Conservation (phyloP, 2,113 vertebrate species). For the Rhipidura dahli region DNA sequence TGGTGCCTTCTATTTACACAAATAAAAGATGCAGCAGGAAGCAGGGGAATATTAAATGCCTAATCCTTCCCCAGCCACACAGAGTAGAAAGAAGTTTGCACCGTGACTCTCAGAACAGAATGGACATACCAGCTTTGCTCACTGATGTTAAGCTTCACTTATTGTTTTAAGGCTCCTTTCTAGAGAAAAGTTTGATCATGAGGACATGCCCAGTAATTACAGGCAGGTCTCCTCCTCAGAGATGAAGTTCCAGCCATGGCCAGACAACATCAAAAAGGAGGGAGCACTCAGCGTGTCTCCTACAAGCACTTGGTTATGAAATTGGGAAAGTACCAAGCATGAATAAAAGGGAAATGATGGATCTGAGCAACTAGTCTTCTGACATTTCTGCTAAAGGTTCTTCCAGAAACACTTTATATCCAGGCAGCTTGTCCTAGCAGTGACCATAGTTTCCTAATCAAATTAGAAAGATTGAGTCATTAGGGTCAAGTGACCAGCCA, state of each 20-base stretch:
- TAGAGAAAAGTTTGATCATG: not conserved
- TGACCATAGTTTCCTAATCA: constrained; percentile 18
- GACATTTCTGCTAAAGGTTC: constrained; percentile 18
- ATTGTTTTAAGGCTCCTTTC: not conserved
- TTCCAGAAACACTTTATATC: constrained; percentile 18
- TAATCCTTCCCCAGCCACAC: not conserved
- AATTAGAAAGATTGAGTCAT: constrained; percentile 62
- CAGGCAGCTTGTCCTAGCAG: not conserved
- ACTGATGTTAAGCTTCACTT: not conserved
- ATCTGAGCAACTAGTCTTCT: constrained; percentile 27
- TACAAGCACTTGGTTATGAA: not conserved
- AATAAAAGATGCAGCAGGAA: not conserved
- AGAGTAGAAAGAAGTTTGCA: not conserved
- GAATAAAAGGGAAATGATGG: not conserved
- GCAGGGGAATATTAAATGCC: not conserved
- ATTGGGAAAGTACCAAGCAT: not conserved
- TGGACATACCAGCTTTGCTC: not conserved
- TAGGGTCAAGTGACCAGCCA: constrained; percentile 47
- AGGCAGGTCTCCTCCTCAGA: not conserved
- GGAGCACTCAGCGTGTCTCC: not conserved
- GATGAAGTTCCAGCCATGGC: not conserved
- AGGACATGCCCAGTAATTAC: not conserved
- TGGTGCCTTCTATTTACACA: not conserved
- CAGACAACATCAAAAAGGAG: not conserved
- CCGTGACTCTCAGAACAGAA: not conserved